These are phyloP conservation scores for Rhabdornis inornatus DNA, from an alignment of 2,113 vertebrate species.

Conservation along the genomic window DNA sequence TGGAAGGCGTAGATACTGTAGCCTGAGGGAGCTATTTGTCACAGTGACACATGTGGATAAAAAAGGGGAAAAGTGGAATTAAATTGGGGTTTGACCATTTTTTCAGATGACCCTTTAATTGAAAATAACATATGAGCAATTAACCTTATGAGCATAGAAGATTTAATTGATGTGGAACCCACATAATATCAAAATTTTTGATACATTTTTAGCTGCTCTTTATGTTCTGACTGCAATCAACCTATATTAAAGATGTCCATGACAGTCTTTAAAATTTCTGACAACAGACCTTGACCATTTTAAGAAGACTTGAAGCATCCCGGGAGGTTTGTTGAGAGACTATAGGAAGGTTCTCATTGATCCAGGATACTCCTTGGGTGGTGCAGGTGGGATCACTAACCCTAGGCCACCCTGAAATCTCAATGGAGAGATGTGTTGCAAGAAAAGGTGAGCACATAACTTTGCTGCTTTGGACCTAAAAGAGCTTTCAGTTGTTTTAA, in stretches of 20 bases:
- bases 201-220: not conserved
- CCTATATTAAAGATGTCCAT: not conserved
- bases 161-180: not conserved
- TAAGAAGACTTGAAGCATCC: not conserved
- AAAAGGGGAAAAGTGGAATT: not conserved
- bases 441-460: not conserved
- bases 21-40: not conserved
- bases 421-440: not conserved
- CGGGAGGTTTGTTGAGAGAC: not conserved
- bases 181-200: not conserved
- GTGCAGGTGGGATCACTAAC: not conserved
- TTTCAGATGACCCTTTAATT: not conserved
- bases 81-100: not conserved
- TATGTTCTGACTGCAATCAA: not conserved
- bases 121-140: not conserved
- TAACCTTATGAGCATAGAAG: not conserved
- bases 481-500: not conserved
- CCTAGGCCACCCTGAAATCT: not conserved
- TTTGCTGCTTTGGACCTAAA: not conserved
- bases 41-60: not conserved
- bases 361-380: not conserved
- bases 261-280: not conserved
- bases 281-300: not conserved
- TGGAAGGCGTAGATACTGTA: not conserved
- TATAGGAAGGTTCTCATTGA: rapidly evolving